These are phyloP conservation scores for Perca fluviatilis DNA, from an alignment of 2,113 vertebrate species.

Conservation along the genomic window DNA sequence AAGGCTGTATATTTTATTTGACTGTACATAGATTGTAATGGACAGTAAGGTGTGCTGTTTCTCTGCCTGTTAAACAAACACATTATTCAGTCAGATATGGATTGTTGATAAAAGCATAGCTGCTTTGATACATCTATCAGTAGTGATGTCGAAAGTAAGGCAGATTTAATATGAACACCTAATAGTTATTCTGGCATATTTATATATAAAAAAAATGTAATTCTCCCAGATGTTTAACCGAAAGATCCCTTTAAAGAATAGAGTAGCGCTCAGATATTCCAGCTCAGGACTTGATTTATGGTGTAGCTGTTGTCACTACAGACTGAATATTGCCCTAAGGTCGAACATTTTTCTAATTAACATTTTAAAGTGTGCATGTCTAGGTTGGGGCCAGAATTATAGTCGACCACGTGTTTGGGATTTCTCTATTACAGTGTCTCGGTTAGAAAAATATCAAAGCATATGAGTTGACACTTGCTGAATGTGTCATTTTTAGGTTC, in stretches of 20 bases:
- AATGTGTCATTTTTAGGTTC: conserved; percentile 4
- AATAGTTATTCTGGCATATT: background rate
- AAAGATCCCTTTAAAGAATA: background rate
- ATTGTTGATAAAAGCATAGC: conserved; percentile 9
- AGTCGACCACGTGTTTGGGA: background rate
- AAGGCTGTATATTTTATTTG: conserved; percentile 28
- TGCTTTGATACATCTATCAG: conserved; percentile 18
- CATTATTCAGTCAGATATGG: conserved; percentile 18
- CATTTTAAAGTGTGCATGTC: background rate
- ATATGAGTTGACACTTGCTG: background rate
- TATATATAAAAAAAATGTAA: background rate
- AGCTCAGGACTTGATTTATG: background rate
- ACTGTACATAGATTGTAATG: conserved; percentile 23
- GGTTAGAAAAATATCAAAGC: background rate
- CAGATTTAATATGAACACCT: background rate
- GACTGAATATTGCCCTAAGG: background rate
- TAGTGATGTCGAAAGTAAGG: background rate
- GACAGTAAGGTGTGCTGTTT: conserved; percentile 21
- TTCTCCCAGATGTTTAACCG: background rate
- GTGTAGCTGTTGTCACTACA: background rate
- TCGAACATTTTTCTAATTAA: background rate
- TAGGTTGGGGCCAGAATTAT: background rate
- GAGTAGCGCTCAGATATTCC: background rate
- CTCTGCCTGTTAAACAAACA: conserved; percentile 48
- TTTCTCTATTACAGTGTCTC: background rate